These are phyloP conservation scores for Struthidea cinerea DNA, from an alignment of 2,113 vertebrate genomes.

Conservation along the genomic window DNA sequence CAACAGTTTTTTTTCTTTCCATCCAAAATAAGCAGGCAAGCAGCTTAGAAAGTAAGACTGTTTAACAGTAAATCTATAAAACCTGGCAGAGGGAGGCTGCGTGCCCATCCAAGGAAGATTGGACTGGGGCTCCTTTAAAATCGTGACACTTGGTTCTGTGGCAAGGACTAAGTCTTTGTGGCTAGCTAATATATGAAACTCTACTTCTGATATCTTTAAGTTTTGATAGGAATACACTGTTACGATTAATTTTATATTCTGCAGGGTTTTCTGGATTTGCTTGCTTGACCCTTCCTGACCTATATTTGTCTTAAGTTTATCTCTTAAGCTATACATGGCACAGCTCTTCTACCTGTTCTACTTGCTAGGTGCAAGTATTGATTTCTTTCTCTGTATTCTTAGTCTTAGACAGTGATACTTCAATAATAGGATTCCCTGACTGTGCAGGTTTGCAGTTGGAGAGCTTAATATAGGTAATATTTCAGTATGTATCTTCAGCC, in stretches of 20 bases:
- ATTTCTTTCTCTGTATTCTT: background rate
- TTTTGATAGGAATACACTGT: background rate
- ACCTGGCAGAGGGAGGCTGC: background rate
- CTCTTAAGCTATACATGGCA: background rate
- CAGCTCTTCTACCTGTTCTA: background rate
- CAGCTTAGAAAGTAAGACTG: background rate
- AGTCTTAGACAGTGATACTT: background rate
- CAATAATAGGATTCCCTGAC: background rate
- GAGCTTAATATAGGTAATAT: background rate
- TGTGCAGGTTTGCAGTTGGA: background rate
- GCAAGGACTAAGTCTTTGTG: background rate
- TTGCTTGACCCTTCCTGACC: background rate
- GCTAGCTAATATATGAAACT: background rate
- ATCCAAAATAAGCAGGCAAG: background rate
- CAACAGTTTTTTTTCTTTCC: background rate
- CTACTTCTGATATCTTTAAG: background rate
- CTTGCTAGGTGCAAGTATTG: background rate
- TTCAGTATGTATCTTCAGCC: background rate
- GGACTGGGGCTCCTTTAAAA: background rate
- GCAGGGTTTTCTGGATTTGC: background rate
- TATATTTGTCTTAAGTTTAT: background rate
- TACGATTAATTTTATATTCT: background rate
- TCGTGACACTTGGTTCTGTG: background rate
- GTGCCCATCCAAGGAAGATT: background rate
- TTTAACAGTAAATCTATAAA: background rate